These are phyloP conservation scores for Proales similis DNA, from an alignment of 1,140 invertebrate genomes.

Conservation along the genomic window DNA sequence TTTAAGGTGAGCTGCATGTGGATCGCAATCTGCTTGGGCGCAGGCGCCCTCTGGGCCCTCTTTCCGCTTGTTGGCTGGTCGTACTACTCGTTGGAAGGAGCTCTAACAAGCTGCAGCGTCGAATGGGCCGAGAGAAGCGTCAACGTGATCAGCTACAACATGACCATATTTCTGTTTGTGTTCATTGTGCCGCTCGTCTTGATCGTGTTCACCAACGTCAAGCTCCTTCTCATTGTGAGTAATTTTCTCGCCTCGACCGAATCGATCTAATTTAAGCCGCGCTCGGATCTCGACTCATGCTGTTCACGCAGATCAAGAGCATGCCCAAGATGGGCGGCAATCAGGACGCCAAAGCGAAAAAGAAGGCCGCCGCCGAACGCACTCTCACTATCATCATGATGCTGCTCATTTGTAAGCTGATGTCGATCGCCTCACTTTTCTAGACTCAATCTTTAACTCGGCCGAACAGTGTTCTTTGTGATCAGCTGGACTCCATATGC, in stretches of 20 bases:
- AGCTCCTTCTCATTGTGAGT: slow-evolving; percentile 24
- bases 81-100: slow-evolving; percentile 36
- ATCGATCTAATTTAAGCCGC: no score
- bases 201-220: slow-evolving; percentile 18
- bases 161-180: slow-evolving; percentile 23
- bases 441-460: not conserved
- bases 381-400: slow-evolving; percentile 23
- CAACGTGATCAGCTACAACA: slow-evolving; percentile 37
- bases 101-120: slow-evolving; percentile 23
- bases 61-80: slow-evolving; percentile 30
- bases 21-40: not conserved
- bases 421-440: not conserved
- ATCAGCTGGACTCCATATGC: slow-evolving; percentile 37
- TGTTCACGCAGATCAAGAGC: slow-evolving; percentile 18
- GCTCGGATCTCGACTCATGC: no score
- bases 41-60: not conserved
- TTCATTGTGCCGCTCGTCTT: slow-evolving; percentile 13
- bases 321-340: slow-evolving; percentile 15
- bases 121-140: slow-evolving; percentile 35
- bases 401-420: slow-evolving; percentile 18
- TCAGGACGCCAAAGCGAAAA: slow-evolving; percentile 29
- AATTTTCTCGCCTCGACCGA: not conserved
- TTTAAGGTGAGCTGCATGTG: slow-evolving; percentile 1
- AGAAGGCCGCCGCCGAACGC: slow-evolving; percentile 10
- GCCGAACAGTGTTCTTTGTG: slow-evolving; percentile 8